phyloP scores from a whole-genome alignment of 2,888 invertebrate genomes.

The Chloromyia formosa region DNA sequence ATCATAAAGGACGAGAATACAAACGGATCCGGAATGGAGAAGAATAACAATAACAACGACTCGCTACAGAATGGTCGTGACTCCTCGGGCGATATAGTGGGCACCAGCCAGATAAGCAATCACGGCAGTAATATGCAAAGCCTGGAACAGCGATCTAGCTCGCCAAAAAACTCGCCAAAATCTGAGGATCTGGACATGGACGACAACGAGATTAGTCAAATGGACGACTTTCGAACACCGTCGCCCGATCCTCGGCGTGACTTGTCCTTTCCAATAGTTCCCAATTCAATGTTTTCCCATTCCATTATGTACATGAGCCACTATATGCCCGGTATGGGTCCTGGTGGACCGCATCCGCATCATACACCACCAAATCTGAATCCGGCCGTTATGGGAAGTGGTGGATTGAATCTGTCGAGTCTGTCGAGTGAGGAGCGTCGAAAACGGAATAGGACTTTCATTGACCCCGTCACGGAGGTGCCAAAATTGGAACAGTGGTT shows the following conservation, averaged over 20 bases:
- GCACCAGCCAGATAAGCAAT: conserved; percentile 44
- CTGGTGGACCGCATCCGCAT: conserved; percentile 60
- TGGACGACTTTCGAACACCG: conserved; percentile 63
- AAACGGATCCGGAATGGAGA: conserved; percentile 34
- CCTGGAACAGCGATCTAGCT: conserved; percentile 62
- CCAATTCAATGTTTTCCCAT: conserved; percentile 88
- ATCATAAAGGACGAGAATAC: conserved; percentile 48
- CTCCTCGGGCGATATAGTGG: conserved; percentile 48
- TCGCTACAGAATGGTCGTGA: conserved; percentile 46
- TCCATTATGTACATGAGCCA: conserved; percentile 94
- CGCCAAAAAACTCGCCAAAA: conserved; percentile 53
- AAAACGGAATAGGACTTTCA: conserved; percentile 97
- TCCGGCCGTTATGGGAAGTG: conserved; percentile 65
- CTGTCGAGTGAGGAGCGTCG: conserved; percentile 85
- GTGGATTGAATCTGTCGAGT: conserved; percentile 71
- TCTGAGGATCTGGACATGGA: conserved; percentile 62
- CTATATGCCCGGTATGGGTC: conserved; percentile 76
- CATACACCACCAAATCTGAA: conserved; percentile 51
- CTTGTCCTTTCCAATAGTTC: conserved; percentile 85
- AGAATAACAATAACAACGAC: conserved; percentile 51
- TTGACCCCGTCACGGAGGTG: conserved; percentile 98
- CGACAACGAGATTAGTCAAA: conserved; percentile 61
- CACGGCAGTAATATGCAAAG: conserved; percentile 54
- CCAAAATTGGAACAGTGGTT: conserved; percentile 96
- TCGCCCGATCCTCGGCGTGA: conserved; percentile 64